Percentiles rank a stretch among this genome's conserved stretches.
phyloP scores from a whole-genome alignment of 2,888 invertebrate species.

The Tanaodytes sp. region DNA sequence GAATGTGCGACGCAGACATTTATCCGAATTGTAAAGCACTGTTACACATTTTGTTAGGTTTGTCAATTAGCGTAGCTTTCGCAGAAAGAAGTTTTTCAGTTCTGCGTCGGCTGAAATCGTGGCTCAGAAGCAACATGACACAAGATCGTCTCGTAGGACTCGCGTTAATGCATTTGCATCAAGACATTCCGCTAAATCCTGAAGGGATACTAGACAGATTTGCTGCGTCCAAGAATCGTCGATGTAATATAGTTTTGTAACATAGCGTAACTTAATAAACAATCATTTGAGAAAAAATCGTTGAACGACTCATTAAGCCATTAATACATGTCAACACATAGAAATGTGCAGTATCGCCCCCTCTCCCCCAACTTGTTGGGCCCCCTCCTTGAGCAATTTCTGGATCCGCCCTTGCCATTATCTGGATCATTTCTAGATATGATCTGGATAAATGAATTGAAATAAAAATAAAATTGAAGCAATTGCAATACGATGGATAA shows the following conservation, averaged over 20 bases:
- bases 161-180: constrained; percentile 29
- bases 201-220: constrained; percentile 9
- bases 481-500: neutral
- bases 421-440: neutral
- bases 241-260: too few relatives aligned
- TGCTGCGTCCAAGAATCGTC: constrained; percentile 9
- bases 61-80: constrained; percentile 9
- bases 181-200: constrained; percentile 5
- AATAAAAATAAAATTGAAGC: neutral
- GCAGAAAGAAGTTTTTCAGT: constrained; percentile 52
- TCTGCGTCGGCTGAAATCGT: constrained; percentile 54
- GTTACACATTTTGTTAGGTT: neutral
- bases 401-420: too few relatives aligned
- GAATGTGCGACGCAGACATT: constrained; percentile 5
- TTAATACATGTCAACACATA: too few relatives aligned
- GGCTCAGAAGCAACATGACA: constrained; percentile 52
- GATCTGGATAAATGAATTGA: neutral
- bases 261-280: too few relatives aligned
- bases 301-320: too few relatives aligned
- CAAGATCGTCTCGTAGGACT: constrained; percentile 42
- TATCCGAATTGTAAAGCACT: constrained; percentile 1
- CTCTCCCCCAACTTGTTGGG: too few relatives aligned
- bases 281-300: too few relatives aligned
- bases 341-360: too few relatives aligned
- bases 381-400: too few relatives aligned